phyloP scores from a whole-genome alignment of 1,140 invertebrate species.

The Drosophila micromelanica region DNA sequence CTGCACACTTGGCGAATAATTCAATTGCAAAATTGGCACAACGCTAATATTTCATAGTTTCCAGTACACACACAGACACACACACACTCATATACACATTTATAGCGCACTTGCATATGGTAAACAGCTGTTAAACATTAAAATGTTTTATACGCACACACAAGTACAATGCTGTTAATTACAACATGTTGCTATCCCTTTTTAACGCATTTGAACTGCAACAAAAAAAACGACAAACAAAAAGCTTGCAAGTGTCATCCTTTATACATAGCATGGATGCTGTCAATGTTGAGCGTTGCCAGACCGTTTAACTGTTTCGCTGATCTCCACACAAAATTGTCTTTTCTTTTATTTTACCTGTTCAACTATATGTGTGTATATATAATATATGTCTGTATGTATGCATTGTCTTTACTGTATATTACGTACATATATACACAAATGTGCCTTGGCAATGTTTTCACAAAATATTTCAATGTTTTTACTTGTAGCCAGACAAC shows the following conservation, averaged over 20 bases:
- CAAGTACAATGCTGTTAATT: slow-evolving; percentile 5
- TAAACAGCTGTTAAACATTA: slow-evolving; percentile 41
- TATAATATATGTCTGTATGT: neutral
- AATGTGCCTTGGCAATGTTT: slow-evolving; percentile 47
- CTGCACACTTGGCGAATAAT: neutral
- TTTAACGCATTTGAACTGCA: neutral
- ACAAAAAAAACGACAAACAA: neutral
- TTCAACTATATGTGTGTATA: slow-evolving; percentile 3
- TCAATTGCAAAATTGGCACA: slow-evolving; percentile 12
- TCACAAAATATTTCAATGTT: slow-evolving; percentile 31
- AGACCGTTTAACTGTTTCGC: neutral
- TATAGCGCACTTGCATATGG: slow-evolving; percentile 12
- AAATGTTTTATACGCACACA: neutral
- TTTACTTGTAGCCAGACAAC: slow-evolving; percentile 18
- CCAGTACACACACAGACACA: slow-evolving; percentile 1
- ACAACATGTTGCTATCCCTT: slow-evolving; percentile 34
- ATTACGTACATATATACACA: slow-evolving; percentile 43
- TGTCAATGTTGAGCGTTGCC: slow-evolving; percentile 18
- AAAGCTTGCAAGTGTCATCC: slow-evolving; percentile 8
- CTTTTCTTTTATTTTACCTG: slow-evolving; percentile 4
- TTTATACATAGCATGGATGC: neutral
- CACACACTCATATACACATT: neutral
- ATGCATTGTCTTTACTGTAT: slow-evolving; percentile 31
- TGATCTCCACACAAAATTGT: slow-evolving; percentile 21
- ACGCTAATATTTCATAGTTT: slow-evolving; percentile 3